phyloP scores from a whole-genome alignment of 1,140 invertebrate species.

The Drosophila murphyi region DNA sequence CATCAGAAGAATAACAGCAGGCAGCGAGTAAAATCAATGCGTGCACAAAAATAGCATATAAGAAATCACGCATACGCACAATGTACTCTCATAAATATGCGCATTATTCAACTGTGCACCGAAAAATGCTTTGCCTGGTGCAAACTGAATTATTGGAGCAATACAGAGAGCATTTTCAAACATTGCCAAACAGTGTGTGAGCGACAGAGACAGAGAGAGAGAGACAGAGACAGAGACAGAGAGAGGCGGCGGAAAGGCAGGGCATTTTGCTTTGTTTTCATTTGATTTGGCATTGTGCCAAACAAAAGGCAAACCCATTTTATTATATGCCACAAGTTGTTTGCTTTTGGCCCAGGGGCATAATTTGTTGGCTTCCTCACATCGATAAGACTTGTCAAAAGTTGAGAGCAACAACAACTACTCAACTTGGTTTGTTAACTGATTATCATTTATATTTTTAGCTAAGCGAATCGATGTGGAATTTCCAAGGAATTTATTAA shows the following conservation, averaged over 20 bases:
- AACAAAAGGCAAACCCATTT: slow-evolving; percentile 2
- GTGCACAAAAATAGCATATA: slow-evolving; percentile 26
- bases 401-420: slow-evolving; percentile 8
- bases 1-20: background rate
- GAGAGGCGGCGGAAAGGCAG: too few species aligned
- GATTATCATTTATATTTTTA: slow-evolving; percentile 31
- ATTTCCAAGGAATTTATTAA: background rate
- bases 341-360: slow-evolving; percentile 10
- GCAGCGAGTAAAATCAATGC: slow-evolving; percentile 32
- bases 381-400: slow-evolving; percentile 39
- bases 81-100: slow-evolving; percentile 57
- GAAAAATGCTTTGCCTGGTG: background rate
- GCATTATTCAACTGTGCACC: slow-evolving; percentile 57
- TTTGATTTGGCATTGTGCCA: slow-evolving; percentile 30
- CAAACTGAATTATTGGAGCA: slow-evolving; percentile 23
- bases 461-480: background rate
- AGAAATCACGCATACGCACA: slow-evolving; percentile 57
- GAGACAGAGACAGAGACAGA: background rate
- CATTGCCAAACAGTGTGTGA: background rate
- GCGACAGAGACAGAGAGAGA: background rate
- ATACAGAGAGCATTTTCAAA: slow-evolving; percentile 3
- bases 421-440: slow-evolving; percentile 18
- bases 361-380: slow-evolving; percentile 14
- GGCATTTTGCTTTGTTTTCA: slow-evolving; percentile 22
- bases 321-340: slow-evolving; percentile 41